phyloP scores from a whole-genome alignment of 2,113 vertebrate species.

The Mastomys natalensis region DNA sequence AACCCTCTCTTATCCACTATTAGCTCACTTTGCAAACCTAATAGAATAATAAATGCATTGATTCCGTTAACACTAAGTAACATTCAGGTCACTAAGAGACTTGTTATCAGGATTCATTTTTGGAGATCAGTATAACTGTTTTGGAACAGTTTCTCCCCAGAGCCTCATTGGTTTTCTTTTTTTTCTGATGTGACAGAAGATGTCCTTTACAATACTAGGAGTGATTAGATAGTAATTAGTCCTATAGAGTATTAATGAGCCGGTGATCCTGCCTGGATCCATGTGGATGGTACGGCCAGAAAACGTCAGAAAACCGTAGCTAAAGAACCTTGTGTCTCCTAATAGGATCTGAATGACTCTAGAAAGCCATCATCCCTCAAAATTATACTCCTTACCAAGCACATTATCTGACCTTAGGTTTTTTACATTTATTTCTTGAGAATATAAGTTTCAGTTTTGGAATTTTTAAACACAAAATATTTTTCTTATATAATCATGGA shows the following conservation, averaged over 20 bases:
- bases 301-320: conserved; percentile 8
- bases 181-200: neutral
- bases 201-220: neutral
- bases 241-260: neutral
- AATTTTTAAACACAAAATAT: neutral
- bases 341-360: neutral
- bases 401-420: neutral
- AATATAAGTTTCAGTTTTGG: neutral
- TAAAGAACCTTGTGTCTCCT: neutral
- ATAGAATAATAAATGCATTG: conserved; percentile 76
- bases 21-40: conserved; percentile 81
- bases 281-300: neutral
- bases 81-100: conserved; percentile 71
- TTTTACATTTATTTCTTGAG: conserved; percentile 30
- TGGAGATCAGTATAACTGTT: conserved; percentile 88
- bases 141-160: conserved; percentile 82
- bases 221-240: conserved; percentile 26
- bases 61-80: conserved; percentile 76
- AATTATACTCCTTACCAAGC: neutral
- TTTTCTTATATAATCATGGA: neutral
- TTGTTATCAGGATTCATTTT: conserved; percentile 80
- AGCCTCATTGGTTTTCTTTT: conserved; percentile 54
- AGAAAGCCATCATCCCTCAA: neutral
- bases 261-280: neutral
- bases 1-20: conserved; percentile 75